Conservation (phyloP, 2,797 vertebrate genomes). For the Pseudomugil gertrudae region DNA sequence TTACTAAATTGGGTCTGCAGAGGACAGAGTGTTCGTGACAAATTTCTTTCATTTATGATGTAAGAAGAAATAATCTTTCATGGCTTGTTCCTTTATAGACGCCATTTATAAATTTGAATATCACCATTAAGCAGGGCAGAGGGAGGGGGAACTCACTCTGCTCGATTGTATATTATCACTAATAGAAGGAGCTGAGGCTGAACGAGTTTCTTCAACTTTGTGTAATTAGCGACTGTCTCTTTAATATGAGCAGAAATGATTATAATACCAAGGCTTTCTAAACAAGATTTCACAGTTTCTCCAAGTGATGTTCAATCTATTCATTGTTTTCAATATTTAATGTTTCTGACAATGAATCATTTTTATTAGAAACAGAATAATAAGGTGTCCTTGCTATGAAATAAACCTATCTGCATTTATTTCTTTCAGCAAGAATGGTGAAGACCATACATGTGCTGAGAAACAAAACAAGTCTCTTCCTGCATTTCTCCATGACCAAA, state of each 20-base stretch:
- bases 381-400: conserved; percentile 28
- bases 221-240: conserved; percentile 69
- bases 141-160: conserved; percentile 45
- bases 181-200: conserved; percentile 65
- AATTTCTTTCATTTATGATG: conserved; percentile 80
- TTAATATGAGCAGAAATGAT: conserved; percentile 60
- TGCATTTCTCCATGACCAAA: conserved; percentile 71
- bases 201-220: conserved; percentile 71
- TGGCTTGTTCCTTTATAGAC: conserved; percentile 74
- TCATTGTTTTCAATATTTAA: conserved; percentile 45
- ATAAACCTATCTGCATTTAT: conserved; percentile 51
- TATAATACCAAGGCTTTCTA: conserved; percentile 54
- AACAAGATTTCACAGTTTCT: conserved; percentile 36
- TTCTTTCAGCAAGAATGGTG: conserved; percentile 56
- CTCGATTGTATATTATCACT: conserved; percentile 67
- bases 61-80: conserved; percentile 83
- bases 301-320: conserved; percentile 33
- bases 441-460: conserved; percentile 61
- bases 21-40: conserved; percentile 79
- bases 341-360: conserved; percentile 32
- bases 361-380: conserved; percentile 48
- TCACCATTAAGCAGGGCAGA: conserved; percentile 70
- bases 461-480: conserved; percentile 59
- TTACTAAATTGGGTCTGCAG: conserved; percentile 85
- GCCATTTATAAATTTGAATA: conserved; percentile 82